A percentile compares a stretch with the other conserved stretches of the same genome.
Conservation (phyloP, 2,113 vertebrate species). For the Fregetta grallaria region DNA sequence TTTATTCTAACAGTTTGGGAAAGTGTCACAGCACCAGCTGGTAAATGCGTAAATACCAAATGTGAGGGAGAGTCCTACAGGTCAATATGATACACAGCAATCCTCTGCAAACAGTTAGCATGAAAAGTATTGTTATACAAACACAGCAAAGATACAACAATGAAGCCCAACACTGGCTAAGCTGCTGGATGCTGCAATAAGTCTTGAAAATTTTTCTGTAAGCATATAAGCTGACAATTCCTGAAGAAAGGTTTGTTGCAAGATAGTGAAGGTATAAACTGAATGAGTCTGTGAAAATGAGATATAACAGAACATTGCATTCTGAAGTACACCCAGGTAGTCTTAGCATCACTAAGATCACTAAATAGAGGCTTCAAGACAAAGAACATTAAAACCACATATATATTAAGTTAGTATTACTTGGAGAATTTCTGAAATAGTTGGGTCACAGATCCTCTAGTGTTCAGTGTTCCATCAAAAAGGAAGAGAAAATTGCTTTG, state of each 20-base stretch:
- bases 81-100: not conserved
- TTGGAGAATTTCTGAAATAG: not conserved
- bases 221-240: not conserved
- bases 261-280: not conserved
- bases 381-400: not conserved
- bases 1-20: not conserved
- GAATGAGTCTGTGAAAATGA: not conserved
- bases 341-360: not conserved
- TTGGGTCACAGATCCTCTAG: not conserved
- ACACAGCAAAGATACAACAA: not conserved
- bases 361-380: not conserved
- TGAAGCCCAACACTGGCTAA: not conserved
- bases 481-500: not conserved
- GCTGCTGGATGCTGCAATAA: not conserved
- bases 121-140: not conserved
- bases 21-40: not conserved
- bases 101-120: not conserved
- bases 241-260: not conserved
- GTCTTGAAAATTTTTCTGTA: not conserved
- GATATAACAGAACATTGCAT: not conserved
- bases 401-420: not conserved
- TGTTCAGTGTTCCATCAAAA: not conserved
- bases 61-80: not conserved
- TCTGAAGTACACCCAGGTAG: not conserved
- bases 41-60: slow-evolving; percentile 1